Evolutionary conservation across 2,888 invertebrate species (phyloP), one percentile per base, ranked within the genome.

Genomic region (Agrochola macilenta): DNA sequence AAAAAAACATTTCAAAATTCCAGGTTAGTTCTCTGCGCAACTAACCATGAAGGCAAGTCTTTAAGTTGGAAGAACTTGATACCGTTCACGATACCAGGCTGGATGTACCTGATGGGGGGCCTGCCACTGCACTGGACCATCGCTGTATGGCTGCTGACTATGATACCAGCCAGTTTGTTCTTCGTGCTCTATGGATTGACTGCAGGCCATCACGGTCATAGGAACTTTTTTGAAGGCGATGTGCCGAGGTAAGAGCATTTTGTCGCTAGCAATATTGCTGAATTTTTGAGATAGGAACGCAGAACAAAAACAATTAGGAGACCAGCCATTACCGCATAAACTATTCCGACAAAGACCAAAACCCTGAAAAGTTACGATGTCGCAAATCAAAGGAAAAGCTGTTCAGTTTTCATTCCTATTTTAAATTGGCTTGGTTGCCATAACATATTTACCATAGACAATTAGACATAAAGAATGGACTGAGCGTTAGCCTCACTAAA

Each of bases 181-280:
- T 98, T 98, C 89, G 95, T 96, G 5, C 78, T 97, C 0, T 97
- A 98, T 79, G 98, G 98, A 0, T 87, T 98, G 60, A 98, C 98
- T 83, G 98, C 98, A 5, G 98, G 98, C 0, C 99, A 99, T 94
- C 98, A 98, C 90, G 98, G 98, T 89, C 98, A 98, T 1, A 97
- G 97, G 54, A 98, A 98, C 78, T 98, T 98, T 93, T 98, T 99
- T 89, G 98, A 98, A 89, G 98, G 98, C 14, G 98, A 98, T 93
- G 93, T 97, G 46, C 97, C 97, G 23, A 97, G 98, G 98, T 98
- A 95, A 81, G 58, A n/a, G 1, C 1, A 14, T 65, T 52, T 30
- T 60, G 2, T 49, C 30, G 1, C 64, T 64, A 11, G 23, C 12
- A 35, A 39, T 49, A 61, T 70, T 43, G 20, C 3, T 5, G 26